Base-by-base conservation (phyloP, 2,113 vertebrate genomes). In the Cynopterus brachyotis region DNA sequence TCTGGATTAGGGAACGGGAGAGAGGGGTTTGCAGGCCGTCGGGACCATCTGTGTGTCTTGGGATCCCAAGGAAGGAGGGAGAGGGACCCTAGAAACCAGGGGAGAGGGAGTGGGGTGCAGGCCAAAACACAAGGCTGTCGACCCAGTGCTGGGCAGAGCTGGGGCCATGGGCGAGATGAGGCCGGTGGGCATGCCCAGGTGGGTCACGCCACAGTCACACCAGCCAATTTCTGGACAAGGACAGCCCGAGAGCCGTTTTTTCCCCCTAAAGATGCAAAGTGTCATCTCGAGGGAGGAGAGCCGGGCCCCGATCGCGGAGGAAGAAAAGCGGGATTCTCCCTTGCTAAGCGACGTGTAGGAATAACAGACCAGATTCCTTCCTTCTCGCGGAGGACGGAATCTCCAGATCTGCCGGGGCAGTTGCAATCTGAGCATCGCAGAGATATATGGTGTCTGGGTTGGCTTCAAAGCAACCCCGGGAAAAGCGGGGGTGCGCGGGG, bases 381-480 rank as follows among this genome's bases (percentile, higher is more conserved):
- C 93, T 97, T 97, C 94, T 70, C 66, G 1, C 35, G 28, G 42
- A 94, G 81, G 91, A 75, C 64, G 78, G 50, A 82, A 62, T 85
- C 95, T 96, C 76, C 37, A 88, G 94, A 85, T 73, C 94, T 89
- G 75, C 82, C 12, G 94, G 94, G 93, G 60, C 35, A 3, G 60
- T 66, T 76, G 75, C 89, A 89, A 79, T 95, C 89, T n/a, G 60
- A 95, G 89, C 91, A 95, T 98, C 96, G 96, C 94, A 28, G 92
- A 97, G 96, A 98, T 97, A 97, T 97, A 98, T 32, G 96, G 59
- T 24, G 89, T 69, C 95, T 98, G 97, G 97, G 94, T 93, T 60
- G 17, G 95, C 97, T 98, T 98, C 97, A 98, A 98, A 98, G 97
- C 91, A 59, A 85, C 78, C 62, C 73, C 2, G 91, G 89, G 76